Base-by-base conservation (phyloP, 2,888 invertebrate species). In the Panopea generosa region DNA sequence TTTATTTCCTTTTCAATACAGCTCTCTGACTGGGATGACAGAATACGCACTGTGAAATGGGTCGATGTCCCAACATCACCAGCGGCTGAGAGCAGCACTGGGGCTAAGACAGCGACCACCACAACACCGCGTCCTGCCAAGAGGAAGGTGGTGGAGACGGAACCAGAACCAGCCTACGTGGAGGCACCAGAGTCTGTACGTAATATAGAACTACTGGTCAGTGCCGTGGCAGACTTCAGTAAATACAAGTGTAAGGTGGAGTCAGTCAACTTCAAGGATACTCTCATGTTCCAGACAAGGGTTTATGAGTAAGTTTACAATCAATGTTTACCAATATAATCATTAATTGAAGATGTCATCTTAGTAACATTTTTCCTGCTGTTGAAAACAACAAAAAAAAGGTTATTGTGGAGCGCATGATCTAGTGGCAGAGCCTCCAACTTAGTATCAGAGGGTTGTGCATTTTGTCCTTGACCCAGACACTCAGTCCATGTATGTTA, bases 221-320 rank as follows among this genome's bases (percentile, higher is more conserved):
- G 87, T 9, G 92, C 90, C 18, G 86, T 85, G 29, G 86, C 90
- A 16, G 92, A 92, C 77, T 91, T 81, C 87, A 87, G 90, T 79
- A 89, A 91, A 83, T 90, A 83, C 82, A 87, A 90, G 74, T 90
- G 91, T 76, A 89, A 89, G 62, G 82, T 85, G 11, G 88, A 90
- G n/a, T 77, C 77, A 7, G 83, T 93, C 38, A 80, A 86, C 77
- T 93, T 92, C 86, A 87, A 88, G 62, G 92, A 92, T 67, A 93
- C 93, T 0, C 89, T 92, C 38, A 91, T 93, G 90, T 91, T 92
- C 83, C 92, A 93, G 86, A 92, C 91, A 0, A 82, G 92, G 72
- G 86, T 91, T 0, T 92, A 87, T 84, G 90, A 91, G 92, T 92
- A 83, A 89, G 91, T 89, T 26, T 1, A 3, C n/a, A n/a, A n/a